Percentiles rank a stretch among this genome's conserved stretches.
These are phyloP conservation scores for Phyllostomus hastatus DNA, from an alignment of 2,113 vertebrate species.

Conservation along the genomic window DNA sequence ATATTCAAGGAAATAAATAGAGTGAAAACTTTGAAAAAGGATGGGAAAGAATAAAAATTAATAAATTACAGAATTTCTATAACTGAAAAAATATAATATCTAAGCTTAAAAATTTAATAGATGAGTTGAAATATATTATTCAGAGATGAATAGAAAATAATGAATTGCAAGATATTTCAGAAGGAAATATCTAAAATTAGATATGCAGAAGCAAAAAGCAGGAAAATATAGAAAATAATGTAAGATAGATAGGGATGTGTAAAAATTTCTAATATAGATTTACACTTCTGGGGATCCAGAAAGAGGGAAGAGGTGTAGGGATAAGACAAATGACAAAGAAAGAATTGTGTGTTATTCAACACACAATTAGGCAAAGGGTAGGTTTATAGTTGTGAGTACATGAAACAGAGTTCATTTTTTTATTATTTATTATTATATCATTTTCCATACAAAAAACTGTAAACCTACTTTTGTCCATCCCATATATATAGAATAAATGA, in stretches of 20 bases:
- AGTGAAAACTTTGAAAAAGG: background rate
- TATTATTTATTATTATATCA: background rate
- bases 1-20: background rate
- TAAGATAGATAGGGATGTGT: background rate
- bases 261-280: background rate
- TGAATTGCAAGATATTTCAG: background rate
- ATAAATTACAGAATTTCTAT: background rate
- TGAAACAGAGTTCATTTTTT: too few species aligned
- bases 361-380: background rate
- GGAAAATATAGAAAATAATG: background rate
- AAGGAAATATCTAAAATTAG: background rate
- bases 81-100: background rate
- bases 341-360: background rate
- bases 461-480: background rate
- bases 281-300: background rate
- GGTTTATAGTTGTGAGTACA: too few species aligned
- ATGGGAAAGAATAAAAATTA: background rate
- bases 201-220: background rate
- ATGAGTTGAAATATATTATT: background rate
- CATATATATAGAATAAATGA: background rate
- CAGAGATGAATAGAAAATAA: background rate
- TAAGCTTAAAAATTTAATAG: background rate
- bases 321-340: background rate
- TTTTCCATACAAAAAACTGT: background rate
- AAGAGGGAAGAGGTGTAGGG: background rate